Percentiles rank a stretch among this genome's conserved stretches.
Evolutionary conservation across 2,797 vertebrate genomes (phyloP).

Genomic region (Trichosurus vulpecula): DNA sequence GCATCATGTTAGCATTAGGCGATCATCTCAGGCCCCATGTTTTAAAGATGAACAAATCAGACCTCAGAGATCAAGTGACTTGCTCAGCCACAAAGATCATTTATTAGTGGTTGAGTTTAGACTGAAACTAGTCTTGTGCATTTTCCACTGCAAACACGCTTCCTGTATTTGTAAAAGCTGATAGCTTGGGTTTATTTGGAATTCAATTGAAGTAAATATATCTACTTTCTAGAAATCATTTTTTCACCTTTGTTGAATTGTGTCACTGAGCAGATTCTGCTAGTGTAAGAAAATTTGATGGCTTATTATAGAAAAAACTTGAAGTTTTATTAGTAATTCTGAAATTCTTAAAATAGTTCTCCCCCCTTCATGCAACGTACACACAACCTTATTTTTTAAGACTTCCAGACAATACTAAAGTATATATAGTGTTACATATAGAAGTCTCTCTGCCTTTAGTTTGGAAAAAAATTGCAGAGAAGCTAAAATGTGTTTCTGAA

Average conservation of each 20-base stretch:
- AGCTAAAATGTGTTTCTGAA: neutral
- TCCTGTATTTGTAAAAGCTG: neutral
- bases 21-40: neutral
- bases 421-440: neutral
- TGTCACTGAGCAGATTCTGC: neutral
- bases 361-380: no score
- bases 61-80: neutral
- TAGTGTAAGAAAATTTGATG: neutral
- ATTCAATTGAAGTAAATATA: neutral
- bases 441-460: neutral
- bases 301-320: rapidly evolving
- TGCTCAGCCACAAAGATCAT: neutral
- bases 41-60: neutral
- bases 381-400: neutral
- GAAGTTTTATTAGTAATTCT: neutral
- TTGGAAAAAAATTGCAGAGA: neutral
- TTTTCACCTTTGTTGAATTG: rapidly evolving
- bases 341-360: neutral
- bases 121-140: neutral
- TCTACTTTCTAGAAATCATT: neutral
- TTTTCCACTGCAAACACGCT: neutral
- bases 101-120: neutral
- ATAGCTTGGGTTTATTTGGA: neutral
- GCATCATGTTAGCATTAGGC: neutral
- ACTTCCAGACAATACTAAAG: neutral